Conservation (phyloP, 2,797 vertebrate genomes). For the Erithacus rubecula region DNA sequence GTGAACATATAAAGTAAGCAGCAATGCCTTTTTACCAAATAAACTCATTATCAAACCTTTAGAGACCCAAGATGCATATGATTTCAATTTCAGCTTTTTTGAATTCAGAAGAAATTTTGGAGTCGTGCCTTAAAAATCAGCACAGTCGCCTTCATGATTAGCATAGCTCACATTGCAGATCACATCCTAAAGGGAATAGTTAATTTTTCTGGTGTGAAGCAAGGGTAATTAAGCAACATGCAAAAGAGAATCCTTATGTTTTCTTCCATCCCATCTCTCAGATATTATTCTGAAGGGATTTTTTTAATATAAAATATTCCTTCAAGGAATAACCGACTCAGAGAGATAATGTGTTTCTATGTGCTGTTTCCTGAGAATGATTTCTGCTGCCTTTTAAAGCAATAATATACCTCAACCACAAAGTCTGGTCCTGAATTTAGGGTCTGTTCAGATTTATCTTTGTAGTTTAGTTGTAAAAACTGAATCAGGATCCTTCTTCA, state of each 20-base stretch:
- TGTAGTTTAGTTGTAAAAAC: neutral
- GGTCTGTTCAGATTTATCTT: neutral
- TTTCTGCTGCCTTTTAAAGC: neutral
- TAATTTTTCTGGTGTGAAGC: neutral
- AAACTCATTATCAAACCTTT: neutral
- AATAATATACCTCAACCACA: neutral
- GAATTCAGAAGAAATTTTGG: neutral
- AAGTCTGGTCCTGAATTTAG: neutral
- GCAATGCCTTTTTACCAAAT: neutral
- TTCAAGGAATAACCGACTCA: neutral
- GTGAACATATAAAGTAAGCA: neutral
- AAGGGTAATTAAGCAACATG: neutral
- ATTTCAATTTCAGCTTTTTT: neutral
- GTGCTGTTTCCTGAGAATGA: neutral
- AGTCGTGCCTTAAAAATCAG: neutral
- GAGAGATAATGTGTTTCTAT: neutral
- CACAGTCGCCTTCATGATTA: neutral
- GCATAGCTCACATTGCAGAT: neutral
- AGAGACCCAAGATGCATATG: neutral
- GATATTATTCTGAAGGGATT: neutral
- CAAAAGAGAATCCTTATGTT: neutral
- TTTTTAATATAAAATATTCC: neutral
- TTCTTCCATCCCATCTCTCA: neutral
- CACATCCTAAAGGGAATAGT: neutral
- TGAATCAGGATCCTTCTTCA: neutral